Evolutionary conservation across 2,113 vertebrate species (phyloP).

Genomic region (Solea senegalensis): DNA sequence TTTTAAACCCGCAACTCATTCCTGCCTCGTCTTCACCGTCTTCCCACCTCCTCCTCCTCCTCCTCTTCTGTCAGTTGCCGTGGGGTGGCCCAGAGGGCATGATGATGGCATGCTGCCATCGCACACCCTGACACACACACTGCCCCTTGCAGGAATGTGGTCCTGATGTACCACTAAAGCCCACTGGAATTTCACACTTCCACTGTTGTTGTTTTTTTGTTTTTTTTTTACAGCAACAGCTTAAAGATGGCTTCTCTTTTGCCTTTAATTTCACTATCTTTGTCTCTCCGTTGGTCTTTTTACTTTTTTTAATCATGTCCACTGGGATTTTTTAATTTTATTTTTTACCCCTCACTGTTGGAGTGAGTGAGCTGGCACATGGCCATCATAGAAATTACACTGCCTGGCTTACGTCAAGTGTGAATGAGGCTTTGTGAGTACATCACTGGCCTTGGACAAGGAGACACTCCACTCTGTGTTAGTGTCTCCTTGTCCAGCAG

Average conservation of each 20-base stretch:
- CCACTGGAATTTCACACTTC: conserved; percentile 75
- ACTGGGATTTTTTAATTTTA: conserved; percentile 1
- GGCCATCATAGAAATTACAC: conserved; percentile 40
- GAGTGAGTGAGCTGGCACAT: conserved; percentile 34
- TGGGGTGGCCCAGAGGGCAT: conserved; percentile 64
- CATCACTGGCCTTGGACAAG: conserved; percentile 27
- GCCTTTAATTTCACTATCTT: conserved; percentile 10
- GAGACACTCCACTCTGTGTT: conserved; percentile 11
- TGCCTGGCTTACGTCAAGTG: conserved; percentile 36
- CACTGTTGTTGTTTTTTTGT: conserved; percentile 41
- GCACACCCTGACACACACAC: conserved; percentile 65
- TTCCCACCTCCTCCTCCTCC: background rate
- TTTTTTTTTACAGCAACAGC: conserved; percentile 13
- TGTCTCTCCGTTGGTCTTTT: conserved; percentile 12
- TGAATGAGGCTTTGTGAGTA: conserved; percentile 63
- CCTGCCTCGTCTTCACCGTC: conserved; percentile 3
- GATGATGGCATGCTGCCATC: conserved; percentile 52
- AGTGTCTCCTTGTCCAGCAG: conserved; percentile 45
- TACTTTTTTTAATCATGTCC: background rate
- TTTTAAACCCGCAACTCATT: background rate
- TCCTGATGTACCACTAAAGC: conserved; percentile 56
- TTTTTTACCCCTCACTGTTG: background rate
- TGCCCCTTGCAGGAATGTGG: conserved; percentile 71
- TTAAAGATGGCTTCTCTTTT: conserved; percentile 47
- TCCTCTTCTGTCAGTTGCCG: conserved; percentile 36